Percentiles rank a stretch among this genome's conserved stretches.
phyloP scores from a whole-genome alignment of 1,140 invertebrate species.

The Oedothorax gibbosus region DNA sequence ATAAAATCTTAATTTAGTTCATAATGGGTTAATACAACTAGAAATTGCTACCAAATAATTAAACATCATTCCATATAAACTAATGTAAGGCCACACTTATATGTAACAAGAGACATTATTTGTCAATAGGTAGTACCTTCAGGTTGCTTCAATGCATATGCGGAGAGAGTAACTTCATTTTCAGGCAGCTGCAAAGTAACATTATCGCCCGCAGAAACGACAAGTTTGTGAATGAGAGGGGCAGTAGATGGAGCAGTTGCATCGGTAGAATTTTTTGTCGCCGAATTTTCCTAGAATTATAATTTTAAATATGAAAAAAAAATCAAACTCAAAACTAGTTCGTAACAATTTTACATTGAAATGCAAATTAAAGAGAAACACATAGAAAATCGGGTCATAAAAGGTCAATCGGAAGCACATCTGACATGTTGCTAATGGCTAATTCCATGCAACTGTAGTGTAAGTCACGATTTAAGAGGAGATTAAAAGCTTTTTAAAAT shows the following conservation, averaged over 20 bases:
- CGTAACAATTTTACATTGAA: background rate
- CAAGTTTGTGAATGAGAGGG: constrained; percentile 75
- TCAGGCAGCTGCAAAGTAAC: constrained; percentile 78
- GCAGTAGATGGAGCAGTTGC: constrained; percentile 19
- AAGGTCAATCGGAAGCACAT: background rate
- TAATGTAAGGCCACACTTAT: too few relatives aligned
- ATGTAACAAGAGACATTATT: too few relatives aligned
- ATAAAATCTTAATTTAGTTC: too few relatives aligned
- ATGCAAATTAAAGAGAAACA: background rate
- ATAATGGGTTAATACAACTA: too few relatives aligned
- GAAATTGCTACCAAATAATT: too few relatives aligned
- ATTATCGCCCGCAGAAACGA: constrained; percentile 82
- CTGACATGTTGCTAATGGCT: too few relatives aligned
- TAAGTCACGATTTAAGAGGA: too few relatives aligned
- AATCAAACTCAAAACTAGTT: background rate
- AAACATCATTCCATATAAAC: too few relatives aligned
- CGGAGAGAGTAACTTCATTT: constrained; percentile 81
- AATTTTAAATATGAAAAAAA: constrained; percentile 1
- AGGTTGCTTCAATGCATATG: constrained; percentile 79
- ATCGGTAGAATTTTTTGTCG: constrained; percentile 47
- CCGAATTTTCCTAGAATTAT: constrained; percentile 1
- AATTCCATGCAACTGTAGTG: too few relatives aligned
- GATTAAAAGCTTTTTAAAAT: too few relatives aligned
- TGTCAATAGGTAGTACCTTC: constrained; percentile 19
- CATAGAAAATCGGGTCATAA: background rate